phyloP scores from a whole-genome alignment of 2,888 invertebrate species.

The Didymodactylos carnosus region DNA sequence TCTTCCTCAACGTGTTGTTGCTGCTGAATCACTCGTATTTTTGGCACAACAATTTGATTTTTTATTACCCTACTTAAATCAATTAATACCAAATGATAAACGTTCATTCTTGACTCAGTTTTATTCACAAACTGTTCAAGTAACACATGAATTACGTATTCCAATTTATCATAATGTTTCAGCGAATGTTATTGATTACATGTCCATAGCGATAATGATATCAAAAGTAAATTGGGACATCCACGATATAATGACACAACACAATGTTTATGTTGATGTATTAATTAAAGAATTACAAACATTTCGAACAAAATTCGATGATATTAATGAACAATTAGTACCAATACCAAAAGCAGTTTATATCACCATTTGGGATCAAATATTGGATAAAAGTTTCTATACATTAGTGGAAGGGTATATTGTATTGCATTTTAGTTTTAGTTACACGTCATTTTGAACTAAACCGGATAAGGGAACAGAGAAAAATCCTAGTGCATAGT shows the following conservation, averaged over 20 bases:
- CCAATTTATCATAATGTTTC: constrained; percentile 72
- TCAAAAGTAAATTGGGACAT: constrained; percentile 46
- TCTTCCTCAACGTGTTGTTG: not conserved
- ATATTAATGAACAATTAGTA: constrained; percentile 38
- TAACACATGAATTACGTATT: constrained; percentile 52
- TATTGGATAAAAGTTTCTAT: constrained; percentile 62
- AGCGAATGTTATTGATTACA: constrained; percentile 54
- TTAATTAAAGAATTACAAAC: constrained; percentile 23
- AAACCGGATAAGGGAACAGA: too few species aligned
- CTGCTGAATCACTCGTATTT: constrained; percentile 43
- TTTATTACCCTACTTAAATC: constrained; percentile 36
- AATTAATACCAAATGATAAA: constrained; percentile 58
- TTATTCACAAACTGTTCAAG: constrained; percentile 45
- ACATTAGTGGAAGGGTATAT: constrained; percentile 68
- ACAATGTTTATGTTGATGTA: constrained; percentile 56
- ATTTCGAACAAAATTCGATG: not conserved
- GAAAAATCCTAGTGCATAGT: too few species aligned
- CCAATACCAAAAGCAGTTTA: constrained; percentile 50
- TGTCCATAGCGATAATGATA: constrained; percentile 32
- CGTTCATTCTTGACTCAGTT: constrained; percentile 40
- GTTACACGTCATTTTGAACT: too few species aligned
- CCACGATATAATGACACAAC: constrained; percentile 68
- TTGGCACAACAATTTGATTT: constrained; percentile 65
- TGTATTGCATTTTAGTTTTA: too few species aligned
- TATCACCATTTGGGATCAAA: constrained; percentile 61